Evolutionary conservation across 2,797 vertebrate species (phyloP), one percentile per base, ranked within the genome.

Genomic region (Rhabdophis nuchalis): DNA sequence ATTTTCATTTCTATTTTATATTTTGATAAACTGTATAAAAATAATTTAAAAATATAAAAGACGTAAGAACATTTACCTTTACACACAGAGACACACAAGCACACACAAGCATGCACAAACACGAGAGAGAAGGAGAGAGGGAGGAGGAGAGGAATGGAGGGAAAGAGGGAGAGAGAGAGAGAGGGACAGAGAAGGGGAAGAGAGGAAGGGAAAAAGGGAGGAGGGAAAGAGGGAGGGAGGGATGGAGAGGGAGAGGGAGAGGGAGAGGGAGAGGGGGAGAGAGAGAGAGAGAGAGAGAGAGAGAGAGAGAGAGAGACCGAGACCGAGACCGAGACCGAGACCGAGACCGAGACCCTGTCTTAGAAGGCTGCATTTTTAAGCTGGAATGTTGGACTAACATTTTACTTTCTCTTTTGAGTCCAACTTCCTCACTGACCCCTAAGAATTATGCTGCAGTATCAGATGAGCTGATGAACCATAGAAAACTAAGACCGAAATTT

Each of bases 301-400:
- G 5, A 5, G 27, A 4, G 60, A 11, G 9, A 27, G 27, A 1
- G 11, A 2, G 2, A 2, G 7, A 5, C n/a, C n/a, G 23, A 2
- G 57, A 25, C 2, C 7, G 20, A 6, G 20, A 4, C 13, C 0
- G 20, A 8, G 56, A 20, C 18, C 5, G 56, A 9, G 57, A 13
- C 11, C 13, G 8, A 2, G 29, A 2, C 5, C 0, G 29, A 32
- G 14, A 68, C 5, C 5, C 13, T 16, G 14, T 68, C 20, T 89
- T 25, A 89, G 29, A 89, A 68, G 52, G 50, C 20, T 89, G 20
- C 36, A 58, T 9, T 58, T 27, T 4, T 90, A 57, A 50, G 36
- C 36, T 12, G 9, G 25, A 61, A 23, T 16, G 18, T 8, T 32
- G n/a, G 12, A 32, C 10, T n/a, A 85, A 85, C 5, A 6, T 56